Evolutionary conservation across 1,140 invertebrate genomes (phyloP).

Genomic region (Amyelois transitella): DNA sequence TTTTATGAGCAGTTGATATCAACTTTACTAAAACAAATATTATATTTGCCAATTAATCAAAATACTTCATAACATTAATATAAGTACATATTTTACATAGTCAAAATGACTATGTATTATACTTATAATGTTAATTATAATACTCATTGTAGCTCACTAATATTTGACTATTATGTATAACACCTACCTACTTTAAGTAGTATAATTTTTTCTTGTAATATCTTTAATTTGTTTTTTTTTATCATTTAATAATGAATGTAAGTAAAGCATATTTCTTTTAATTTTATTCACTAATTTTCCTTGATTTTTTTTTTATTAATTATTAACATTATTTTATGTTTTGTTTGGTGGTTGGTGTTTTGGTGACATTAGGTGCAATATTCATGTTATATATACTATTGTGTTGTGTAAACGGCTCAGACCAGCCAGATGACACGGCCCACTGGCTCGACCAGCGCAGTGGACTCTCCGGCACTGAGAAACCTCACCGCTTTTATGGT

Average conservation of each 20-base stretch:
- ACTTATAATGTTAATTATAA: too few relatives aligned
- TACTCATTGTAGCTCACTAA: neutral
- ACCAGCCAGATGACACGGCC: conserved; percentile 69
- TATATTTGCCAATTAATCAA: too few relatives aligned
- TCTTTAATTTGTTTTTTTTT: conserved; percentile 15
- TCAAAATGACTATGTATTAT: too few relatives aligned
- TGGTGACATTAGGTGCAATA: conserved; percentile 69
- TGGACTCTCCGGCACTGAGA: conserved; percentile 49
- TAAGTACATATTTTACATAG: too few relatives aligned
- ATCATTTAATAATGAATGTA: conserved; percentile 16
- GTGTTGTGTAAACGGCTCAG: conserved; percentile 71
- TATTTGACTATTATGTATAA: too few relatives aligned
- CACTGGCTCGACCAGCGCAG: conserved; percentile 67
- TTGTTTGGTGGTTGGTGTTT: conserved; percentile 68
- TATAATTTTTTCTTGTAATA: conserved; percentile 14
- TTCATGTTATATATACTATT: conserved; percentile 74
- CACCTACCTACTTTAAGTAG: conserved; percentile 9
- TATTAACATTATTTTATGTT: conserved; percentile 63
- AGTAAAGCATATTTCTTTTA: conserved; percentile 2
- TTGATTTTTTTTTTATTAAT: conserved; percentile 5
- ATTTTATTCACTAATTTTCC: conserved; percentile 5
- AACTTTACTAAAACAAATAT: too few relatives aligned
- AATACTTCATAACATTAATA: too few relatives aligned
- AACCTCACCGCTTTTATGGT: conserved; percentile 72
- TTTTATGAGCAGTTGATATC: too few relatives aligned